Evolutionary conservation across 2,113 vertebrate species (phyloP), one percentile per base, ranked within the genome.

Genomic region (Macrotus californicus): DNA sequence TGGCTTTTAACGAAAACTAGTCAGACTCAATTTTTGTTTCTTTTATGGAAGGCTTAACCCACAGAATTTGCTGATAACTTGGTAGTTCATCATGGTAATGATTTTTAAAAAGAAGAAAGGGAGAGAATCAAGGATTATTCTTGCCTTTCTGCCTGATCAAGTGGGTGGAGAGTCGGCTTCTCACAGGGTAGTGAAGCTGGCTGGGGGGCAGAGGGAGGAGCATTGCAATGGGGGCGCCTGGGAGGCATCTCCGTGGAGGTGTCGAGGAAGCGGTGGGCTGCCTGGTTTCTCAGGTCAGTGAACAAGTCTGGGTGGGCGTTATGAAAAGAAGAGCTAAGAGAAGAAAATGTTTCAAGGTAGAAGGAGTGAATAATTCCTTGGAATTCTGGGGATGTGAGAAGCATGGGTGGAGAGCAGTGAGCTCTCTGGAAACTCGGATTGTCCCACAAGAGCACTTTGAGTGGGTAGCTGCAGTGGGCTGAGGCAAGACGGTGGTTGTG

Each of bases 271-370:
- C 61, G 41, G 15, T 50, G 67, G 83, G 84, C 15, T 69, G 2
- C 29, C 0, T 34, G 26, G 86, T 76, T 86, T 95, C 73, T 75
- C 80, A 81, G 19, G 69, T 86, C 16, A 86, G n/a, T 64, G 24
- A 86, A n/a, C 41, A n/a, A 61, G 8, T 43, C 22, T 69, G 69
- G 52, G 36, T 26, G 76, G n/a, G 31, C 67, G 21, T 48, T 85
- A 85, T 36, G 64, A 89, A 92, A 94, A 86, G n/a, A 93, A 84
- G 43, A 95, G 54, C 43, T 31, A 67, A 80, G n/a, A 85, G 64
- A 80, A 94, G 46, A 92, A 94, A 91, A 52, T 76, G 36, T 85
- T 95, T 80, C 64, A 61, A 80, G 24, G 76, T 75, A n/a, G 43
- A 66, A 85, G 48, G 50, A 75, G 22, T 85, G 81, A 89, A 46